phyloP scores from a whole-genome alignment of 1,140 invertebrate species.

The Oedothorax gibbosus region DNA sequence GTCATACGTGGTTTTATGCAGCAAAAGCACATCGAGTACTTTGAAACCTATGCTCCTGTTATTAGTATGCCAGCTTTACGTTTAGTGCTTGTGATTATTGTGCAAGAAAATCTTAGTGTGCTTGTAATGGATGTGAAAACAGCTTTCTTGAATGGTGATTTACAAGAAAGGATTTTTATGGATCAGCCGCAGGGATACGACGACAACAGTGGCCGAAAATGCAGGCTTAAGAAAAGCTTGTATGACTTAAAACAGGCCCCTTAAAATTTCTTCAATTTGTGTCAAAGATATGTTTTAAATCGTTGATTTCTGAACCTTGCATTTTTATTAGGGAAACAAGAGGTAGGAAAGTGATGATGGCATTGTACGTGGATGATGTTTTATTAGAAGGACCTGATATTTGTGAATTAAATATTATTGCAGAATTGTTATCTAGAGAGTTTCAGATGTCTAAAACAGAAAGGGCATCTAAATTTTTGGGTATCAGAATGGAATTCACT shows the following conservation, averaged over 20 bases:
- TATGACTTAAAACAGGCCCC: constrained; percentile 67
- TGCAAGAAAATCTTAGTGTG: constrained; percentile 65
- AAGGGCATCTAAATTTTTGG: no score
- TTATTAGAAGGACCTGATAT: constrained; percentile 10
- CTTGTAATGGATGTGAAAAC: constrained; percentile 69
- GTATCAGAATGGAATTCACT: not conserved
- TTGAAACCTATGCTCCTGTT: no score
- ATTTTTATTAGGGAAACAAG: no score
- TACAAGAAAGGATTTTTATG: constrained; percentile 69
- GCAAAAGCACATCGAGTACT: not conserved
- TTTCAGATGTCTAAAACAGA: constrained; percentile 45
- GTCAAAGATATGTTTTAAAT: no score
- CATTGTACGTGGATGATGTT: constrained; percentile 40
- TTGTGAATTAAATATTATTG: not conserved
- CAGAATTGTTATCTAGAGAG: not conserved
- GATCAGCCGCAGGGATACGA: constrained; percentile 65
- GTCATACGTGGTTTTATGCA: constrained; percentile 66
- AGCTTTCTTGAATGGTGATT: constrained; percentile 68
- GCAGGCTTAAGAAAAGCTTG: constrained; percentile 65
- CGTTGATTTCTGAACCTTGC: no score
- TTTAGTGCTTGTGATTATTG: constrained; percentile 66
- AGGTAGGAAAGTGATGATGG: no score
- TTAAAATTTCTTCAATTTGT: constrained; percentile 60
- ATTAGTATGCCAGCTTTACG: constrained; percentile 63
- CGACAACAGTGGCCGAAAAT: constrained; percentile 58